These are phyloP conservation scores for Rhagoletis zephyria DNA, from an alignment of 1,140 invertebrate species.

Conservation along the genomic window DNA sequence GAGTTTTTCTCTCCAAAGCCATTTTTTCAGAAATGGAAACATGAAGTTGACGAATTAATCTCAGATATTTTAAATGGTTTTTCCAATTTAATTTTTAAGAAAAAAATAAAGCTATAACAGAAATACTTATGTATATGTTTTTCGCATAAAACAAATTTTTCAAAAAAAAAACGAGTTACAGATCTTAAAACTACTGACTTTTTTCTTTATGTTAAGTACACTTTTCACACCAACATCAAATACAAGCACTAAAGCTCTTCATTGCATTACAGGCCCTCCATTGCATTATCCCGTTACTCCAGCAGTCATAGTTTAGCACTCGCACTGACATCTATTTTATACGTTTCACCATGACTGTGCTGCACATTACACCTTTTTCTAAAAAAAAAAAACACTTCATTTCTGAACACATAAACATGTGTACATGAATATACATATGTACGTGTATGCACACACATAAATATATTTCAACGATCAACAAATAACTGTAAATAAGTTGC, in stretches of 20 bases:
- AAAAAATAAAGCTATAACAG: too few species aligned
- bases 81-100: too few species aligned
- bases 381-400: background rate
- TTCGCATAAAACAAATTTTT: too few species aligned
- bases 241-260: background rate
- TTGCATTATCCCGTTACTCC: background rate
- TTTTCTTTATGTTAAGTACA: too few species aligned
- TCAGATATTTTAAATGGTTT: too few species aligned
- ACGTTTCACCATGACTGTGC: background rate
- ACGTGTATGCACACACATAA: background rate
- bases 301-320: background rate
- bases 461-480: background rate
- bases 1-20: too few species aligned
- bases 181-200: too few species aligned
- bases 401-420: background rate
- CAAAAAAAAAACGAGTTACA: too few species aligned
- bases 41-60: too few species aligned
- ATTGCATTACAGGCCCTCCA: background rate
- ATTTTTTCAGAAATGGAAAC: too few species aligned
- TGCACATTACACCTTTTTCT: background rate
- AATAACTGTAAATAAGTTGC: constrained; percentile 5
- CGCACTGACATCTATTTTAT: background rate
- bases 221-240: too few species aligned
- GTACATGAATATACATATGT: background rate
- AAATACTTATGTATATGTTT: too few species aligned